Base-by-base conservation (phyloP, 2,113 vertebrate genomes). In the Donacobius atricapilla region DNA sequence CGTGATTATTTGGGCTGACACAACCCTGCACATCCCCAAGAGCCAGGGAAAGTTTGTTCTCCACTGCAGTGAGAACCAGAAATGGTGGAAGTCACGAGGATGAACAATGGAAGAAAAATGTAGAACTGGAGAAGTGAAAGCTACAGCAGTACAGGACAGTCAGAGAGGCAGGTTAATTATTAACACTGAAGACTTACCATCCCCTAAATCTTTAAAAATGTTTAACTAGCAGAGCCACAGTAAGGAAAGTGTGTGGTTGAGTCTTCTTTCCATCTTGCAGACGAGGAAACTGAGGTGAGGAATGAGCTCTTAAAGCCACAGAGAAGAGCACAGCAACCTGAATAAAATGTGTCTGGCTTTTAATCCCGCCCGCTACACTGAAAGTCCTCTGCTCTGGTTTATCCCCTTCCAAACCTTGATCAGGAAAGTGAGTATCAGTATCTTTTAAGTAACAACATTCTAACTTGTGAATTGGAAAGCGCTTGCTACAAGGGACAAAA, bases 171-270 rank as follows among this genome's bases (percentile, higher is more conserved):
- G 47, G 86, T 94, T 97, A 95, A 95, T 95, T 20, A 94, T 97
- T 97, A 96, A 96, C 92, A 45, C 8, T 9, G 19, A 45, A 60
- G 25, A 76, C 72, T 75, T 79, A 54, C 61, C 53, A 84, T 83
- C 72, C 53, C 61, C 61, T 82, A n/a, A 60, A 75, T 75, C 66
- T 88, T 95, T 90, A 86, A 94, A 96, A 96, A 96, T 93, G 48
- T 96, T 97, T 96, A 96, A 96, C 94, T 71, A 90, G 80, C 48
- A 92, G 72, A 81, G 58, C 31, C 70, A 48, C 42, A 31, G 70
- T 22, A 57, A 93, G 66, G 44, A 31, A 81, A 86, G 25, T 30
- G 25, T 0, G 1, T 10, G 37, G 51, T 15, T 60, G 44, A 53
- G 28, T 39, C 79, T 30, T 88, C 75, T 83, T 56, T 64, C 56